Base-by-base conservation (phyloP, 1,140 invertebrate genomes). In the Phymorhynchus buccinoides region DNA sequence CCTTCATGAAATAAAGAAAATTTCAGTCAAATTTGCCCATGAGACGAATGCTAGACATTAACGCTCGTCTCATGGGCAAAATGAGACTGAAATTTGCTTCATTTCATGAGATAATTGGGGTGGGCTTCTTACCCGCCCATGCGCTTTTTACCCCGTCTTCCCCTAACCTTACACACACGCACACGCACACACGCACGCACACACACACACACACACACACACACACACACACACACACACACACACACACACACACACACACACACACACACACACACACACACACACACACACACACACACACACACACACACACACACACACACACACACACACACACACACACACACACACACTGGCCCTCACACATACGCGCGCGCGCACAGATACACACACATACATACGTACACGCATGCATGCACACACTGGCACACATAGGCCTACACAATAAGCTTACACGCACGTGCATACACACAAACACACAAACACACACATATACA, bases 401-500 rank as follows among this genome's bases (percentile, higher is more conserved):
- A 73, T 35, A 39, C 68, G 37, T 35, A 73, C 68, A 37, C 68
- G 7, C 68, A 35, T 35, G 30, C 32, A 35, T 35, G 30, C 68
- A 35, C 30, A 37, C 35, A 73, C 68, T 35, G 1, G 7, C 68
- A 73, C 68, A 73, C 32, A 35, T 6, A 32, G 12, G 22, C 48
- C 1, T 35, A 35, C 32, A 73, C 68, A 73, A 30, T 12, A 37
- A 6, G 22, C 35, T 35, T 35, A 73, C 30, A 73, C 68, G 6
- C 62, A 66, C 27, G 27, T n/a, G 30, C 62, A n/a, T n/a, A n/a
- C 27, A n/a, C 62, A 66, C 62, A 35, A n/a, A 73, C 68, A 73
- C 68, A 73, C 68, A 73, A 6, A 73, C 35, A 73, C 68, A 73
- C 68, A 73, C 68, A n/a, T n/a, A n/a, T n/a, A n/a, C n/a, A 66